A percentile compares a stretch with the other conserved stretches of the same genome.
These are phyloP conservation scores for Neosilurus hyrtlii DNA, from an alignment of 2,797 vertebrate species.

Conservation along the genomic window DNA sequence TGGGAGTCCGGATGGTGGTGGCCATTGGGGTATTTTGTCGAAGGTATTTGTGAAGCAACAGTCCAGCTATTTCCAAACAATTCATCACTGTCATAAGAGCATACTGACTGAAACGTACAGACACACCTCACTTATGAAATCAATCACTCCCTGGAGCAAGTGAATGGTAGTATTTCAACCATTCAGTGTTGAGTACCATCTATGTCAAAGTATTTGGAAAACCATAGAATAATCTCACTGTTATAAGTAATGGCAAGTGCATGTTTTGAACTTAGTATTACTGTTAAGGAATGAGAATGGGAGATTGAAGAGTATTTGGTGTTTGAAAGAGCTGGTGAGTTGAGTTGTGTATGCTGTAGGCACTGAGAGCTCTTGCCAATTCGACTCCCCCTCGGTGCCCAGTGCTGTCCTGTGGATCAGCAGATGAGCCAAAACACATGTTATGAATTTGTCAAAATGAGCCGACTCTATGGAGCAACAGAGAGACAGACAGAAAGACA, in stretches of 20 bases:
- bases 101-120: slow-evolving; percentile 16
- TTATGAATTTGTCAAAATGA: slow-evolving; percentile 35
- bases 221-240: not conserved
- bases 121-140: slow-evolving; percentile 4
- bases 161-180: not conserved
- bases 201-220: not conserved
- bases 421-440: slow-evolving; percentile 54
- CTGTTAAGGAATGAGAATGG: not conserved
- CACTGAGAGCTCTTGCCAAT: slow-evolving; percentile 23
- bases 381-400: slow-evolving; percentile 31
- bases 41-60: slow-evolving; percentile 35
- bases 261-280: not conserved
- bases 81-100: slow-evolving; percentile 39
- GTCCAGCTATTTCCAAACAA: slow-evolving; percentile 28
- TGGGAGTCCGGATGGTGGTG: slow-evolving; percentile 24
- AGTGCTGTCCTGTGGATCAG: slow-evolving; percentile 37
- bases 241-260: not conserved
- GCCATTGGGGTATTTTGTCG: slow-evolving; percentile 4
- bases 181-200: not conserved
- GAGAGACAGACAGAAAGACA: not conserved
- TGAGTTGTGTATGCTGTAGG: slow-evolving; percentile 31
- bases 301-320: not conserved
- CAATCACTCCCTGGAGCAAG: not conserved
- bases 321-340: slow-evolving; percentile 17
- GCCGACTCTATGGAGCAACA: slow-evolving; percentile 2